Conservation (phyloP, 2,797 vertebrate genomes). For the Betta splendens region DNA sequence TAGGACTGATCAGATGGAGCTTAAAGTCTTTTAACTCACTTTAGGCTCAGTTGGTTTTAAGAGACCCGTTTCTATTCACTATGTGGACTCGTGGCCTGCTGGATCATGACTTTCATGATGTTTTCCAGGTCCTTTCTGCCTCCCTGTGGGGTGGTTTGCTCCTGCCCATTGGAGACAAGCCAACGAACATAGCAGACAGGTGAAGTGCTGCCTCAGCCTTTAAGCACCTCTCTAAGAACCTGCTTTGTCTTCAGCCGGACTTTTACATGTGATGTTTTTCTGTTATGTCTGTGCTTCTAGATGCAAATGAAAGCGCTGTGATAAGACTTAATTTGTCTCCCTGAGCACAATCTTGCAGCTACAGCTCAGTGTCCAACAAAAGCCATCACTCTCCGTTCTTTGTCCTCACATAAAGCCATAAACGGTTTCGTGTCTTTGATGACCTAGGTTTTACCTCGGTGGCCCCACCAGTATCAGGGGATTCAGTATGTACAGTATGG, state of each 20-base stretch:
- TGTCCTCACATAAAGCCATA: not conserved
- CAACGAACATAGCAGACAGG: slow-evolving; percentile 94
- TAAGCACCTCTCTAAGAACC: not conserved
- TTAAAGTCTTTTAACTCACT: too few relatives aligned
- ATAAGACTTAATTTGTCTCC: too few relatives aligned
- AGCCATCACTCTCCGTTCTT: too few relatives aligned
- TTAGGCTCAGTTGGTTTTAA: too few relatives aligned
- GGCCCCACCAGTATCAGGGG: slow-evolving; percentile 96
- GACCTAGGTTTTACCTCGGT: slow-evolving; percentile 92
- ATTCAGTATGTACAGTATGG: slow-evolving; percentile 99
- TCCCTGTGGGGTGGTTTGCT: slow-evolving; percentile 96
- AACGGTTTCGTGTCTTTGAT: slow-evolving; percentile 23
- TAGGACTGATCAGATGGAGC: too few relatives aligned
- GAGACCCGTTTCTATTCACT: too few relatives aligned
- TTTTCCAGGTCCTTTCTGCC: slow-evolving; percentile 87
- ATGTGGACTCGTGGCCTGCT: too few relatives aligned
- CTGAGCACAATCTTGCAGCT: too few relatives aligned
- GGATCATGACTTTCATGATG: too few relatives aligned
- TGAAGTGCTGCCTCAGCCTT: slow-evolving; percentile 36
- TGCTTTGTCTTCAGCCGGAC: too few relatives aligned
- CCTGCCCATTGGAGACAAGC: slow-evolving; percentile 89
- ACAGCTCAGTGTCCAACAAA: too few relatives aligned
- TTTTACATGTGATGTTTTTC: not conserved
- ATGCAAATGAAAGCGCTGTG: not conserved
- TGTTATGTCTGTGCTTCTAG: not conserved